phyloP scores from a whole-genome alignment of 37 sponge, comb jelly and placozoan genomes.

The Oscarella lobularis region DNA sequence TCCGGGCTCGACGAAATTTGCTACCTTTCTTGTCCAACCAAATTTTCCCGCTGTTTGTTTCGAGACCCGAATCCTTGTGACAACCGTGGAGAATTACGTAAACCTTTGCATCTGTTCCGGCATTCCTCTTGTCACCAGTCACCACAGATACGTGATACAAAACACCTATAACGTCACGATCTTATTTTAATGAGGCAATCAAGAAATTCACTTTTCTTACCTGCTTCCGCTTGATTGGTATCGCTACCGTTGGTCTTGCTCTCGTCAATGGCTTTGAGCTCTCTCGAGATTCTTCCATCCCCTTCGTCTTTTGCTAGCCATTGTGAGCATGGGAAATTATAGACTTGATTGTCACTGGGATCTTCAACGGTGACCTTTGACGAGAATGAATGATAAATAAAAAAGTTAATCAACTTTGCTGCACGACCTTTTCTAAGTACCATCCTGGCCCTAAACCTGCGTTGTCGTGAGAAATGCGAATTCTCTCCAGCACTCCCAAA shows the following conservation, averaged over 20 bases:
- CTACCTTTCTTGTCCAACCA: neutral
- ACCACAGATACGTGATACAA: neutral
- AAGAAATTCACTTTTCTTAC: no score
- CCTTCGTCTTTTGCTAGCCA: slow-evolving; percentile 14
- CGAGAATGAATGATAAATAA: no score
- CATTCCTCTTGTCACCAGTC: slow-evolving; percentile 9
- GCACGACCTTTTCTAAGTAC: slow-evolving; percentile 9
- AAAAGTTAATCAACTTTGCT: neutral
- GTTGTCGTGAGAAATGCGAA: slow-evolving; percentile 12
- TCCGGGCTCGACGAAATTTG: neutral
- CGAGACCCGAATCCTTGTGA: neutral
- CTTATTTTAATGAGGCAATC: no score
- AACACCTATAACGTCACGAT: neutral
- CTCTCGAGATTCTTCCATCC: slow-evolving; percentile 5
- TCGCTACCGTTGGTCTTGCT: no score
- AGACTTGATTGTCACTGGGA: neutral
- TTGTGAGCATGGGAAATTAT: slow-evolving; percentile 7
- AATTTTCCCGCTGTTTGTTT: neutral
- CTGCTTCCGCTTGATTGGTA: no score
- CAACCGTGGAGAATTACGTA: neutral
- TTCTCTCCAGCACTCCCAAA: slow-evolving; percentile 1
- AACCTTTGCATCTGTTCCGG: slow-evolving; percentile 12
- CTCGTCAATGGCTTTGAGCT: neutral
- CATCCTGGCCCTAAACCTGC: slow-evolving; percentile 11
- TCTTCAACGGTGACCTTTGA: slow-evolving; percentile 9